Evolutionary conservation across 2,113 vertebrate species (phyloP).

Genomic region (Pachyramphus minor): DNA sequence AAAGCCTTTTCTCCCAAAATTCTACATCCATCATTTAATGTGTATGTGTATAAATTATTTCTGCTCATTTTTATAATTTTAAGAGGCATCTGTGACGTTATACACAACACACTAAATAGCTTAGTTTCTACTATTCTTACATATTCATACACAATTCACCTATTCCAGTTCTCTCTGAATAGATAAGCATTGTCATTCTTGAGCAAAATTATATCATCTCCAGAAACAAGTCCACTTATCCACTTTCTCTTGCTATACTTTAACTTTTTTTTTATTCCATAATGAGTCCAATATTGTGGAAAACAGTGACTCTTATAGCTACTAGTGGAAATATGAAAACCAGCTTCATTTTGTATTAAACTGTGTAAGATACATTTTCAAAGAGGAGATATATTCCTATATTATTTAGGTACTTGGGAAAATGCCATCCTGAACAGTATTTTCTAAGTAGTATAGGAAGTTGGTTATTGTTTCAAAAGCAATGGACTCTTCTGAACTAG

Average conservation of each 20-base stretch:
- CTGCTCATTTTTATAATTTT: neutral
- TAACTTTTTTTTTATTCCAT: neutral
- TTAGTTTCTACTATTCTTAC: neutral
- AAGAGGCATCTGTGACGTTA: neutral
- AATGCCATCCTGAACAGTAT: neutral
- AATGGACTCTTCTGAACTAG: neutral
- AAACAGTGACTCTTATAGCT: neutral
- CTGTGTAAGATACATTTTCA: neutral
- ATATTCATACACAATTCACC: neutral
- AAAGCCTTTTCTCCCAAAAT: neutral
- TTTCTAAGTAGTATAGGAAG: neutral
- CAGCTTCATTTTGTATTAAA: neutral
- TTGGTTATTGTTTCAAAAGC: neutral
- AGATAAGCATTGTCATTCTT: neutral
- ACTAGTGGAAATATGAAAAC: neutral
- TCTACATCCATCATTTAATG: neutral
- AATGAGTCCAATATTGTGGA: neutral
- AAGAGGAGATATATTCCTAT: neutral
- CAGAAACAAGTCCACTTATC: neutral
- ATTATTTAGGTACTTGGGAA: neutral
- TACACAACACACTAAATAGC: neutral
- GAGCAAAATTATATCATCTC: neutral
- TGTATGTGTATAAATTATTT: neutral
- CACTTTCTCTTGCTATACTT: neutral
- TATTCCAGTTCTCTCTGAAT: neutral